Conservation (phyloP, 2,113 vertebrate genomes). For the Alosa alosa region DNA sequence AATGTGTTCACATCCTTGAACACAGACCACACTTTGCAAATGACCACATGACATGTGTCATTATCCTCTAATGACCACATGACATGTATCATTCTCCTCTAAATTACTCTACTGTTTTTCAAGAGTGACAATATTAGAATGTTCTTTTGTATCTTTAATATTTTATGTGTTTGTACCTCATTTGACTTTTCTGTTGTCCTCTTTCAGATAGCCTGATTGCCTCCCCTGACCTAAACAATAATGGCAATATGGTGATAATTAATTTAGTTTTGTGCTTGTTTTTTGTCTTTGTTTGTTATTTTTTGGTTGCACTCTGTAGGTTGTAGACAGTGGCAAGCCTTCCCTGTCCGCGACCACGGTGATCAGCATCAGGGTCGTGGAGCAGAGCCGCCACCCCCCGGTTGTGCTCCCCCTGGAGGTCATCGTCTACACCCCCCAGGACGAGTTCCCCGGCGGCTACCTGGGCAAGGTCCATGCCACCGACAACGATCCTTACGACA, state of each 20-base stretch:
- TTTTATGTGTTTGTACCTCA: too few species aligned
- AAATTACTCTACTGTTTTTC: neutral
- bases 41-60: neutral
- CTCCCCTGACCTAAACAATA: too few species aligned
- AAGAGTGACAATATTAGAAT: neutral
- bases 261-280: neutral
- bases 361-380: conserved; percentile 74
- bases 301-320: conserved; percentile 57
- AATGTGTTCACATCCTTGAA: neutral
- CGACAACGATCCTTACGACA: conserved; percentile 82
- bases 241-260: too few species aligned
- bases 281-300: neutral
- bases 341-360: conserved; percentile 71
- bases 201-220: too few species aligned
- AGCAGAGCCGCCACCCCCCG: conserved; percentile 79
- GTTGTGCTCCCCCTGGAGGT: conserved; percentile 81
- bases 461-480: conserved; percentile 83
- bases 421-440: conserved; percentile 75
- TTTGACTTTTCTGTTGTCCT: too few species aligned
- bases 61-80: neutral
- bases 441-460: conserved; percentile 79
- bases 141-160: neutral
- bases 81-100: too few species aligned
- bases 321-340: conserved; percentile 80
- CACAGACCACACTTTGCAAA: neutral